These are phyloP conservation scores for Fregata magnificens DNA, from an alignment of 2,113 vertebrate species.

Conservation along the genomic window DNA sequence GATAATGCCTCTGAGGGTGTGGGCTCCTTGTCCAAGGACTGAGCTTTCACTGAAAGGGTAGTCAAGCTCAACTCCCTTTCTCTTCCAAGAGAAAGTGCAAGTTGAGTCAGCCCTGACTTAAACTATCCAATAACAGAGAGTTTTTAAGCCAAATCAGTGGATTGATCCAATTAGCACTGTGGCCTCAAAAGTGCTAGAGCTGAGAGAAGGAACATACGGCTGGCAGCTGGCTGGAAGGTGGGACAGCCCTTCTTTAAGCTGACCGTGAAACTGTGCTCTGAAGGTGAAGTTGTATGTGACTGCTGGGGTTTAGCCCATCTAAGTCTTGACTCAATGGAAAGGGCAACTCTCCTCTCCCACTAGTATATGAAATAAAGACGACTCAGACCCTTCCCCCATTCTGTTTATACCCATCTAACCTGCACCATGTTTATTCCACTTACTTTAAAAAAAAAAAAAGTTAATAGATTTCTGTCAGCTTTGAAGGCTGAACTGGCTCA, in stretches of 20 bases:
- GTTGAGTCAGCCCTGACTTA: background rate
- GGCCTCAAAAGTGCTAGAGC: background rate
- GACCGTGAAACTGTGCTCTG: background rate
- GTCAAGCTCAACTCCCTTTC: background rate
- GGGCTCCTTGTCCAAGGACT: background rate
- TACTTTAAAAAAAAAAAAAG: background rate
- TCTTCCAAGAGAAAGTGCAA: background rate
- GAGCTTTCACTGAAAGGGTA: background rate
- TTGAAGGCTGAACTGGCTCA: background rate
- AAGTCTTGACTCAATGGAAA: background rate
- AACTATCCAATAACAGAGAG: background rate
- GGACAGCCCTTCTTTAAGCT: background rate
- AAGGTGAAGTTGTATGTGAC: background rate
- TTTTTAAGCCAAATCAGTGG: background rate
- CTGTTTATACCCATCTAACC: background rate
- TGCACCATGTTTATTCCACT: background rate
- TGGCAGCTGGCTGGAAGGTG: background rate
- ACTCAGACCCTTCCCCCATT: background rate
- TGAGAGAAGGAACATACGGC: background rate
- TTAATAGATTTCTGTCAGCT: background rate
- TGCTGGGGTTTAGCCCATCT: background rate
- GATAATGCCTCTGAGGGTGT: background rate
- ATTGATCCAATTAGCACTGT: background rate
- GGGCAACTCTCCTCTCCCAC: background rate
- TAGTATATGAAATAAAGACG: background rate